These are phyloP conservation scores for Nothobranchius kuhntae DNA, from an alignment of 2,113 vertebrate species.

Conservation along the genomic window DNA sequence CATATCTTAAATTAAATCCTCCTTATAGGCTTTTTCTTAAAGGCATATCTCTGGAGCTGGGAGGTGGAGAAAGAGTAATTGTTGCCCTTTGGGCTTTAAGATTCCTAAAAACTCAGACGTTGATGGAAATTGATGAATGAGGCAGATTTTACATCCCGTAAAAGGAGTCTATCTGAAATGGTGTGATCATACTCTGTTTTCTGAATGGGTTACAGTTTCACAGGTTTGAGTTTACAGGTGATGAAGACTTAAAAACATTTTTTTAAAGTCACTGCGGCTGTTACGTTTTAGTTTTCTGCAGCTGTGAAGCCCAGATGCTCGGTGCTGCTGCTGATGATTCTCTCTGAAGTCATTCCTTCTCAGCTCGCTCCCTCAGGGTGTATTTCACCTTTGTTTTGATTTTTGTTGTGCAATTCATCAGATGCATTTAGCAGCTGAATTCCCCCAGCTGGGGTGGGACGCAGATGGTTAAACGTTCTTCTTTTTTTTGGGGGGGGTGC, in stretches of 20 bases:
- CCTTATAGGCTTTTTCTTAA: no score
- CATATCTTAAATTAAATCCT: no score
- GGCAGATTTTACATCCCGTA: neutral
- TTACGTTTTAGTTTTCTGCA: slow-evolving; percentile 56
- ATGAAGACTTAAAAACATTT: neutral
- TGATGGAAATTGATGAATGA: neutral
- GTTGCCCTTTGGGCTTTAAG: no score
- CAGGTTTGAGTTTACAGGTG: neutral
- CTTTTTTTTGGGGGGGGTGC: slow-evolving; percentile 44
- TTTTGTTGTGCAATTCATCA: slow-evolving; percentile 62
- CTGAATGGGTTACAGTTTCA: no score
- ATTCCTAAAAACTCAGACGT: no score
- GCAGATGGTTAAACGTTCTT: slow-evolving; percentile 68
- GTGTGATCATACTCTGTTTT: neutral
- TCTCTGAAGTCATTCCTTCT: slow-evolving; percentile 63
- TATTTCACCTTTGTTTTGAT: slow-evolving; percentile 65
- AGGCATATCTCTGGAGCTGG: no score
- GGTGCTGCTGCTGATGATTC: slow-evolving; percentile 47
- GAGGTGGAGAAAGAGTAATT: no score
- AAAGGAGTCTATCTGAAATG: no score
- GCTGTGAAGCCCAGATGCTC: slow-evolving; percentile 42
- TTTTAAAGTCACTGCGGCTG: slow-evolving; percentile 3
- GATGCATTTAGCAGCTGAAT: slow-evolving; percentile 78
- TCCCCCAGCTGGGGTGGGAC: slow-evolving; percentile 69
- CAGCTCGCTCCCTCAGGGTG: slow-evolving; percentile 35